Evolutionary conservation across 2,797 vertebrate species (phyloP), one percentile per base, ranked within the genome.

Genomic region (Coregonus sp.): DNA sequence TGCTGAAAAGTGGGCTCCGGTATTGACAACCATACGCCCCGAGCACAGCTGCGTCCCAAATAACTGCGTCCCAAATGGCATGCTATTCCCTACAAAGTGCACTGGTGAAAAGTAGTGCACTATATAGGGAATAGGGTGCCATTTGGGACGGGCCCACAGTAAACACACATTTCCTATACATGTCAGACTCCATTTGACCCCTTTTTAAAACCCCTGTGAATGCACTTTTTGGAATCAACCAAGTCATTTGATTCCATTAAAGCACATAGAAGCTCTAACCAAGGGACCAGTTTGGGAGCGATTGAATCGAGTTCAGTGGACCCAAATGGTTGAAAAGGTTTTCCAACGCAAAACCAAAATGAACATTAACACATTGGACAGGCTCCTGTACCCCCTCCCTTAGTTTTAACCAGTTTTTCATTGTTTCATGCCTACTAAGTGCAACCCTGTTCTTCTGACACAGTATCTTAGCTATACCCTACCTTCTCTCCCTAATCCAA

Each of bases 1-100:
- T 90, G 89, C 80, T 74, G 82, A 82, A 87, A 82, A 81, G 65
- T 25, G 59, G 20, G n/a, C 9, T 63, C 0, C 59, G 59, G 59
- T 63, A 63, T 20, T 3, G 20, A 63, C n/a, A 63, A 20, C 20
- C 20, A 25, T 63, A 25, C 9, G 59, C 59, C 59, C 59, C 0
- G 9, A 63, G 59, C 59, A 63, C 59, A 63, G 0, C 20, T 12
- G 59, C 5, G 59, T 63, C 25, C 59, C 59, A 63, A 63, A 63
- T 9, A 33, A 33, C 16, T 6, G 54, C 2, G 54, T 56, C n/a
- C 16, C 54, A 56, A 56, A 56, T 56, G 59, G 59, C 59, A 63
- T 9, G 59, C 59, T 63, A 20, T 9, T 63, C 59, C n/a, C 6
- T 63, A 25, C n/a, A 25, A 61, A 61, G 20, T 20, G n/a, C 59